These are phyloP conservation scores for Pristionchus japonicus DNA, from an alignment of 2,888 invertebrate species.

Conservation along the genomic window DNA sequence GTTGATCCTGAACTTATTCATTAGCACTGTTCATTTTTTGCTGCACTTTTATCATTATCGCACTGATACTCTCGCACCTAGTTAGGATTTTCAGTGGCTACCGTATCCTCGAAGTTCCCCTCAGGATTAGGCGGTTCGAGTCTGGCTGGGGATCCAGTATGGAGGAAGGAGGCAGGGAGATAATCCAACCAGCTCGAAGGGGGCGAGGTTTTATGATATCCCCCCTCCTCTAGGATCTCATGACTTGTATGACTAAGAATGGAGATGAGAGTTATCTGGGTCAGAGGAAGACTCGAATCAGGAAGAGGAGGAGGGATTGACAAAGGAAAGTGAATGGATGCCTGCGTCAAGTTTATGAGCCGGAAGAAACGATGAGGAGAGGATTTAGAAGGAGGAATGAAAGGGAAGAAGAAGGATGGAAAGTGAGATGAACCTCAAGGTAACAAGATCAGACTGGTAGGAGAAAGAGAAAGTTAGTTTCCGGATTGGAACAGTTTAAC, in stretches of 20 bases:
- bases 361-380: slow-evolving; percentile 39
- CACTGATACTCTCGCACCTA: not conserved
- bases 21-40: not conserved
- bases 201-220: slow-evolving; percentile 34
- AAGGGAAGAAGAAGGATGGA: not conserved
- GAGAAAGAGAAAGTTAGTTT: not conserved
- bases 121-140: not conserved
- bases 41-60: not conserved
- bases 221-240: not conserved
- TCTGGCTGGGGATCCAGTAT: not conserved
- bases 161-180: not conserved
- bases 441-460: not conserved
- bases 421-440: not conserved
- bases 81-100: not conserved
- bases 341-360: not conserved
- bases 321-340: slow-evolving; percentile 31
- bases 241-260: slow-evolving; percentile 38
- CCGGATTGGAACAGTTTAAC: not conserved
- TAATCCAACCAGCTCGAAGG: slow-evolving; percentile 32
- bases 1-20: not conserved
- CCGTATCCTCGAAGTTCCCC: not conserved
- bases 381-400: not conserved
- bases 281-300: slow-evolving; percentile 1
- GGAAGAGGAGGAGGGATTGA: slow-evolving; percentile 13
- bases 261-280: slow-evolving; percentile 8